A percentile compares a stretch with the other conserved stretches of the same genome.
phyloP scores from a whole-genome alignment of 2,888 invertebrate genomes.

The Lasioglossum pauxillum region DNA sequence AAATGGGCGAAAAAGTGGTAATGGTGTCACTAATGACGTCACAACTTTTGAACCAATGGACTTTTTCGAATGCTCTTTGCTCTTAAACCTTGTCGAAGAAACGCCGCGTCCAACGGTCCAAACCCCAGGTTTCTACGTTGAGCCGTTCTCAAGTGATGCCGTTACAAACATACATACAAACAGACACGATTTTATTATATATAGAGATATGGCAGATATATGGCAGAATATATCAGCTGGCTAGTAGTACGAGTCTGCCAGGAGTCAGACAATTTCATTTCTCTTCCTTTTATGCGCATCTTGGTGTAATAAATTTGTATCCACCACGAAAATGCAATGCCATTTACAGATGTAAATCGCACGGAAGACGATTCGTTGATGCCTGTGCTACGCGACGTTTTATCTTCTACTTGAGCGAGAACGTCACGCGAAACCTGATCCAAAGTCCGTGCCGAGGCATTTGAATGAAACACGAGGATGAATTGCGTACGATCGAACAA shows the following conservation, averaged over 20 bases:
- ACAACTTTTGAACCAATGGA: too few relatives aligned
- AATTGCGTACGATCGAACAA: conserved; percentile 27
- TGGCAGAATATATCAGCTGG: not conserved
- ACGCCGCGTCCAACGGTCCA: too few relatives aligned
- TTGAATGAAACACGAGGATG: conserved; percentile 11
- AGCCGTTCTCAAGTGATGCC: too few relatives aligned
- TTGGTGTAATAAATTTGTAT: not conserved
- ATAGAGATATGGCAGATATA: not conserved
- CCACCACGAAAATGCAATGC: not conserved
- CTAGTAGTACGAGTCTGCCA: not conserved
- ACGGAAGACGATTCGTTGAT: not conserved
- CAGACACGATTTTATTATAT: too few relatives aligned
- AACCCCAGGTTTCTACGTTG: too few relatives aligned
- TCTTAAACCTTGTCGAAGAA: too few relatives aligned
- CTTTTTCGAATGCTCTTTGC: too few relatives aligned
- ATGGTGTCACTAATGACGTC: too few relatives aligned
- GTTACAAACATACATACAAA: too few relatives aligned
- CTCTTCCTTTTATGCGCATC: not conserved
- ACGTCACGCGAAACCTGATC: not conserved
- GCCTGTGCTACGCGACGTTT: not conserved
- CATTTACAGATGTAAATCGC: not conserved
- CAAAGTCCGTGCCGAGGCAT: not conserved
- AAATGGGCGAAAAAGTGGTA: too few relatives aligned
- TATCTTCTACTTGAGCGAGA: not conserved
- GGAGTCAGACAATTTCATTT: not conserved